A percentile compares a stretch with the other conserved stretches of the same genome.
Evolutionary conservation across 2,113 vertebrate species (phyloP).

Genomic region (Colinus virginianus): DNA sequence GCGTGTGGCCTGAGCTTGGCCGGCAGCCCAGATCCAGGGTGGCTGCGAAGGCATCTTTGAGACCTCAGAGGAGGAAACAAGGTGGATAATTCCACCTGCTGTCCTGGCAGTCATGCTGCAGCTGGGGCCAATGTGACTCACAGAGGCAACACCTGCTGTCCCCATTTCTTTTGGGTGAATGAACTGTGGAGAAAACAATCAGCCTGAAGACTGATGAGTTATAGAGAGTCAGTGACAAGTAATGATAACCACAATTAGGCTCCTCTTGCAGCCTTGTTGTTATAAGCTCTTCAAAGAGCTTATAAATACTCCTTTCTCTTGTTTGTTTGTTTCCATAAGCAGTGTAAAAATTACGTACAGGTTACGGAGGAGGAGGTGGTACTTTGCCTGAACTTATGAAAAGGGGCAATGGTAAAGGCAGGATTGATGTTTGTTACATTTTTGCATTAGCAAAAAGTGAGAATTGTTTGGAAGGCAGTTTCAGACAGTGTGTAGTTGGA

Average conservation of each 20-base stretch:
- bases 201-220: background rate
- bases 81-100: background rate
- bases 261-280: background rate
- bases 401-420: background rate
- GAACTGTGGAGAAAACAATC: background rate
- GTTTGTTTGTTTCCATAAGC: background rate
- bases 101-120: background rate
- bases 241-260: background rate
- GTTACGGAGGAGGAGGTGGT: background rate
- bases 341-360: background rate
- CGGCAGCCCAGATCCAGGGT: background rate
- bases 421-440: background rate
- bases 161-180: too few relatives aligned
- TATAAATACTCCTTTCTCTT: background rate
- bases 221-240: background rate
- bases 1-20: background rate
- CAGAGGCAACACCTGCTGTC: background rate
- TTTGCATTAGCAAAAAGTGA: background rate
- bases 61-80: background rate
- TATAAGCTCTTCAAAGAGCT: background rate
- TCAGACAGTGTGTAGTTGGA: background rate
- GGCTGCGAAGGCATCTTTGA: background rate
- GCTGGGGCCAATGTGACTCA: background rate
- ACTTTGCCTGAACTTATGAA: background rate
- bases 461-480: background rate